These are phyloP conservation scores for Tetragonula clypearis DNA, from an alignment of 1,140 invertebrate genomes.

Conservation along the genomic window DNA sequence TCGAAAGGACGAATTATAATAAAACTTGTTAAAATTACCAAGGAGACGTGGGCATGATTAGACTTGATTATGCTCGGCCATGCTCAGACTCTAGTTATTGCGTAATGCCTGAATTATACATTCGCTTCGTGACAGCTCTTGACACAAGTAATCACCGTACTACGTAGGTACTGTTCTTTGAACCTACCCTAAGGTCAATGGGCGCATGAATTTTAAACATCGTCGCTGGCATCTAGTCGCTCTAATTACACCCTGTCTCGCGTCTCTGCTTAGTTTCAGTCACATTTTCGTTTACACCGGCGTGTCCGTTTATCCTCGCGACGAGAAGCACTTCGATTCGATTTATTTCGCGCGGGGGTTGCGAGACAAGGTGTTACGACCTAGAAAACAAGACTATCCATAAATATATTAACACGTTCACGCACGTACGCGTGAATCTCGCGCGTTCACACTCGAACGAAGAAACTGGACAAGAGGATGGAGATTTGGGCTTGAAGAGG, in stretches of 20 bases:
- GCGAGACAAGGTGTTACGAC: neutral
- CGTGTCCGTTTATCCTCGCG: too few species aligned
- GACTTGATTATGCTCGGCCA: slow-evolving; percentile 57
- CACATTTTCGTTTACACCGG: neutral
- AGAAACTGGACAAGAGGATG: too few species aligned
- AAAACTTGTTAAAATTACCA: slow-evolving; percentile 36
- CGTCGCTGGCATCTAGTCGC: slow-evolving; percentile 18
- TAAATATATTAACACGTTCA: neutral
- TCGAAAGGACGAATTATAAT: slow-evolving; percentile 5
- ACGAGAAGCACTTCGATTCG: neutral
- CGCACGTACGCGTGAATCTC: too few species aligned
- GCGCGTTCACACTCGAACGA: too few species aligned
- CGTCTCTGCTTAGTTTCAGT: neutral
- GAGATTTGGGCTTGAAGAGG: too few species aligned
- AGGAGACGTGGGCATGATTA: slow-evolving; percentile 37
- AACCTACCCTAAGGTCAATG: slow-evolving; percentile 60
- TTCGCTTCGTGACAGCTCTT: slow-evolving; percentile 49
- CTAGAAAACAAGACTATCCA: neutral
- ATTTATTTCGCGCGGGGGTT: too few species aligned
- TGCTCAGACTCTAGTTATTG: slow-evolving; percentile 10
- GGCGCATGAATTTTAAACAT: slow-evolving; percentile 64
- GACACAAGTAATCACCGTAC: slow-evolving; percentile 58
- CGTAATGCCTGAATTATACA: slow-evolving; percentile 42
- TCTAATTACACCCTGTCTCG: slow-evolving; percentile 56
- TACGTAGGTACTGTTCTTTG: slow-evolving; percentile 49